Evolutionary conservation across 2,113 vertebrate genomes (phyloP), one percentile per base, ranked within the genome.

Genomic region (Cinclus cinclus): DNA sequence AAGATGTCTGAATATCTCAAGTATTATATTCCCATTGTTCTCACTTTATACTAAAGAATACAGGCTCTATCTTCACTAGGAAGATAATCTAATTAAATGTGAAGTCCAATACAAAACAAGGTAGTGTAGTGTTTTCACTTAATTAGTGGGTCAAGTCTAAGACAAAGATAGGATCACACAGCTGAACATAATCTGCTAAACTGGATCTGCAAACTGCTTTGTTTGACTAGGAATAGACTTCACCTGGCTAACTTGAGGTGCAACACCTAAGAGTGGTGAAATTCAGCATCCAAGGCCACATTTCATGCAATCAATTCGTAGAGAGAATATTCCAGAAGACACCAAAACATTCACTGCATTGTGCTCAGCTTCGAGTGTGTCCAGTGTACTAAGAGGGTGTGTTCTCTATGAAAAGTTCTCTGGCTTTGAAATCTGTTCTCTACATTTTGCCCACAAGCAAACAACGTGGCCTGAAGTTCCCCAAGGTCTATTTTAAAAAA

Each of bases 201-300:
- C 59, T 78, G 52, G 55, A 77, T 83, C 63, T 92, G 64, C 88
- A 92, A 76, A 96, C 46, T 86, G 86, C 64, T 92, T 80, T 85
- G 49, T 90, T 77, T 92, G 83, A 90, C 71, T 50, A 39, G 33
- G 47, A 68, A 85, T 74, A 86, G 52, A 78, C 60, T 87, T 92
- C 39, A 74, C n/a, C 50, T 70, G 69, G 14, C 39, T 49, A 42
- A 74, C 10, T 5, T 58, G 37, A 86, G 23, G 50, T 25, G 39
- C 0, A 11, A 77, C 67, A 77, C 47, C 37, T 77, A 81, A 52
- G 15, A 63, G 35, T 8, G 33, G 5, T 74, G 27, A 83, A 87
- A 95, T 42, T 58, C 42, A 77, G 23, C 25, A 77, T 58, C 16
- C 15, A 76, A 55, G 46, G 44, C 37, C 37, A 76, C 35, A 25